Conservation (phyloP, 1,140 invertebrate species). For the Drosophila mauritiana region DNA sequence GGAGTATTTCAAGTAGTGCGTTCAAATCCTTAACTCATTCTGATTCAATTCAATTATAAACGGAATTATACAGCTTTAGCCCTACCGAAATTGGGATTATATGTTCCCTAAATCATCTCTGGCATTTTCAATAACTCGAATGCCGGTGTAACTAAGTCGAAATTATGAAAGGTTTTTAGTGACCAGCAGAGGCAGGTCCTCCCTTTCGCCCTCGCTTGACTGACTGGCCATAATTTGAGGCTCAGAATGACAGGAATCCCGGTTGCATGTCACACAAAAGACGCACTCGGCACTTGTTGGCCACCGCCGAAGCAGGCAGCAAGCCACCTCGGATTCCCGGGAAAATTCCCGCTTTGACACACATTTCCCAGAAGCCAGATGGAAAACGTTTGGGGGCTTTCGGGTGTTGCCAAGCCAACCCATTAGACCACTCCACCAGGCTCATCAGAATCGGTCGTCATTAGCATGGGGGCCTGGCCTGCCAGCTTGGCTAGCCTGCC, state of each 20-base stretch:
- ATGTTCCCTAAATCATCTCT: background rate
- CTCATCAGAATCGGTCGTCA: slow-evolving; percentile 37
- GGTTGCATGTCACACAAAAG: slow-evolving; percentile 20
- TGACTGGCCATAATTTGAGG: slow-evolving; percentile 8
- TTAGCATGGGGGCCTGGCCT: slow-evolving; percentile 21
- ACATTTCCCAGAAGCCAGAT: slow-evolving; percentile 21
- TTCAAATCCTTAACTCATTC: too few relatives aligned
- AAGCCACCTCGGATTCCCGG: background rate
- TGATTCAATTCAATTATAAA: too few relatives aligned
- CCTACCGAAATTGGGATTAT: background rate
- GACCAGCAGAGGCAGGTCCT: background rate
- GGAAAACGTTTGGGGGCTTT: slow-evolving; percentile 1
- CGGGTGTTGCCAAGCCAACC: slow-evolving; percentile 33
- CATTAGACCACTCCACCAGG: slow-evolving; percentile 45
- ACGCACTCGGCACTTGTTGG: slow-evolving; percentile 8
- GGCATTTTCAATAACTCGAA: slow-evolving; percentile 1
- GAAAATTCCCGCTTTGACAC: slow-evolving; percentile 30
- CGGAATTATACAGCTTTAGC: too few relatives aligned
- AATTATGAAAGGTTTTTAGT: slow-evolving; percentile 5
- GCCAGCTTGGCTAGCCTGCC: background rate
- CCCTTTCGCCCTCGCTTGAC: background rate
- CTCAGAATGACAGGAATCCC: slow-evolving; percentile 18
- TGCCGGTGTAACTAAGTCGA: background rate
- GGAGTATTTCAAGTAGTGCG: too few relatives aligned
- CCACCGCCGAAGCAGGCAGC: background rate